Evolutionary conservation across 2,113 vertebrate species (phyloP).

Genomic region (Alligator sinensis): DNA sequence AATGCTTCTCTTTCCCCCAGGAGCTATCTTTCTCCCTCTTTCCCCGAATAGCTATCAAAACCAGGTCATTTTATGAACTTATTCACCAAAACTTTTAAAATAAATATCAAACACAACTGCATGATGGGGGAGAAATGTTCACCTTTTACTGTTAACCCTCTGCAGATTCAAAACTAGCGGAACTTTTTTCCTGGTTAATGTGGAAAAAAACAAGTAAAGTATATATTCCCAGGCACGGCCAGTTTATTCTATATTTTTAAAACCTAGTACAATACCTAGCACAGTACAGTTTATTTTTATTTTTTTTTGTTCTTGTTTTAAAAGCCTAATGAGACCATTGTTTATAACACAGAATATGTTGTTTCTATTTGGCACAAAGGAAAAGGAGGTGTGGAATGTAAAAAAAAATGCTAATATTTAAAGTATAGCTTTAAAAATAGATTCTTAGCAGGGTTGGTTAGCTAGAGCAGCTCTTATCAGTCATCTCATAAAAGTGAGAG

Average conservation of each 20-base stretch:
- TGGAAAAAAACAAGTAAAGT: background rate
- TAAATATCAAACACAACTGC: background rate
- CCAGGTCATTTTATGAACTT: conserved; percentile 1
- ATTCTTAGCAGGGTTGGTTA: background rate
- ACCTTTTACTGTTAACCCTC: background rate
- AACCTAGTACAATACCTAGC: background rate
- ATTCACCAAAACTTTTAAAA: background rate
- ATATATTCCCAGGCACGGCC: background rate
- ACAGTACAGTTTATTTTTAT: conserved; percentile 44
- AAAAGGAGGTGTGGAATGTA: background rate
- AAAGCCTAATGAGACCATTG: background rate
- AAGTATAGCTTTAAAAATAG: background rate
- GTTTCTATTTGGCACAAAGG: background rate
- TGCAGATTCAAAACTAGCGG: background rate
- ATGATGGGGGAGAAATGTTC: background rate
- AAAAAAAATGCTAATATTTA: background rate
- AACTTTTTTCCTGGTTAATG: conserved; percentile 15
- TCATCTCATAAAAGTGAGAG: background rate
- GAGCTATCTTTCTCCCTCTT: too few relatives aligned
- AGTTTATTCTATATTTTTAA: conserved; percentile 31
- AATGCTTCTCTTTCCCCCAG: too few relatives aligned
- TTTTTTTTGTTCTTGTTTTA: conserved; percentile 14
- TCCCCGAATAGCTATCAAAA: background rate
- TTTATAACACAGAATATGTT: background rate
- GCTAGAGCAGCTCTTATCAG: background rate